These are phyloP conservation scores for Tetranychus cinnabarinus DNA, from an alignment of 1,140 invertebrate genomes.

Conservation along the genomic window DNA sequence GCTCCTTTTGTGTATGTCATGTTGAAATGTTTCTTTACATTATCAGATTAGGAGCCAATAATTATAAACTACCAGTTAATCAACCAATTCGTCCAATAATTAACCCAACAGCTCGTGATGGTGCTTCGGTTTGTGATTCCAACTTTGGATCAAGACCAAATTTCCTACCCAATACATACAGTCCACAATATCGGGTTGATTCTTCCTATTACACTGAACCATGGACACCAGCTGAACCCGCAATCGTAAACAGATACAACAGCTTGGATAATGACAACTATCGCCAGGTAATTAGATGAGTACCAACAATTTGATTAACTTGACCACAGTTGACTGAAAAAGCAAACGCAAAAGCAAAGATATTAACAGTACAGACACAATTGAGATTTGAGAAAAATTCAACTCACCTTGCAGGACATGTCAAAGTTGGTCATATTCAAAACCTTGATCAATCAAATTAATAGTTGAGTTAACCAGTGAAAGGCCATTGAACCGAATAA, in stretches of 20 bases:
- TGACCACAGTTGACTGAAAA: no score
- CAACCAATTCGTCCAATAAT: constrained; percentile 41
- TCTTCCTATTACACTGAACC: constrained; percentile 6
- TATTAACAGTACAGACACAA: no score
- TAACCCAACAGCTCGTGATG: constrained; percentile 69
- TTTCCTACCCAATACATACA: constrained; percentile 85
- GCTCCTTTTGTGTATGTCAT: not conserved
- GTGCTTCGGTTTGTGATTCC: constrained; percentile 26
- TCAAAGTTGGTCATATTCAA: no score
- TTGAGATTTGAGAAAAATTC: no score
- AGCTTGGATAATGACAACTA: constrained; percentile 70
- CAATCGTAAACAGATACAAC: constrained; percentile 36
- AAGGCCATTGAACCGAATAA: no score
- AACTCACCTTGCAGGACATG: no score
- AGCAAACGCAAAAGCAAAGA: no score
- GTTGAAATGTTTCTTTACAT: not conserved
- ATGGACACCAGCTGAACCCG: constrained; percentile 8
- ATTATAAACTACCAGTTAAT: constrained; percentile 80
- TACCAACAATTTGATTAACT: no score
- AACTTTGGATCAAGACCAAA: constrained; percentile 36
- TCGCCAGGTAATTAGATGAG: constrained; percentile 33
- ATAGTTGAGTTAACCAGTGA: no score
- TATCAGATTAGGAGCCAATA: constrained; percentile 53
- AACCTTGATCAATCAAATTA: no score
- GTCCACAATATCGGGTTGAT: constrained; percentile 4